Evolutionary conservation across 2,113 vertebrate genomes (phyloP), one percentile per base, ranked within the genome.

Genomic region (Rhea americana): DNA sequence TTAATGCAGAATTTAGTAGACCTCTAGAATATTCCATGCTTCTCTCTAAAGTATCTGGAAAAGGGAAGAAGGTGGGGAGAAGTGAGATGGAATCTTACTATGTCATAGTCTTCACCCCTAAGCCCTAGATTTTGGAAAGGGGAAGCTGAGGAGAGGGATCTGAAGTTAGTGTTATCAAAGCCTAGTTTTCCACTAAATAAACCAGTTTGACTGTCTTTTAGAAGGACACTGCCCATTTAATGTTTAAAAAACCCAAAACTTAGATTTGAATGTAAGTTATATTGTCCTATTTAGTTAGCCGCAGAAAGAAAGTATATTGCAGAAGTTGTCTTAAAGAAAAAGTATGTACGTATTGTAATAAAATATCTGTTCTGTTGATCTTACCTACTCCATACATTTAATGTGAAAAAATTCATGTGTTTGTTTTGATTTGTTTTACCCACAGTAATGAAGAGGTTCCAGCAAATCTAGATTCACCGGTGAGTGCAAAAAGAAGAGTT

Each of bases 401-500:
- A 55, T 30, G 4, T 77, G 28, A 80, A 70, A 48, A 85, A 43
- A 25, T 80, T 48, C 55, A 68, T 47, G 24, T 24, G 5, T 68
- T 86, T 4, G 24, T 50, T 13, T 50, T 2, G 82, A 28, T 94
- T 58, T 87, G 91, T 55, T 79, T 26, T 85, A n/a, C 58, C 67
- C 94, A 39, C 66, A 97, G 98, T 66, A 97, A 95, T 0, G 98
- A 98, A 48, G 98, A 98, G 41, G 93, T 97, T 48, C 62, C 96
- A 53, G 95, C 89, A 24, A 97, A 95, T 77, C 96, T 97, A 3
- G 86, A 96, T 32, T 99, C 98, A 1, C 97, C 98, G 53, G 59
- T 99, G 94, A 98, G 98, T 72, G 96, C 98, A 83, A 99, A 99
- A 96, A 98, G 99, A 79, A 98, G 98, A 89, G 96, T 98, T 37